phyloP scores from a whole-genome alignment of 2,888 invertebrate genomes.

The Helicoverpa assulta region DNA sequence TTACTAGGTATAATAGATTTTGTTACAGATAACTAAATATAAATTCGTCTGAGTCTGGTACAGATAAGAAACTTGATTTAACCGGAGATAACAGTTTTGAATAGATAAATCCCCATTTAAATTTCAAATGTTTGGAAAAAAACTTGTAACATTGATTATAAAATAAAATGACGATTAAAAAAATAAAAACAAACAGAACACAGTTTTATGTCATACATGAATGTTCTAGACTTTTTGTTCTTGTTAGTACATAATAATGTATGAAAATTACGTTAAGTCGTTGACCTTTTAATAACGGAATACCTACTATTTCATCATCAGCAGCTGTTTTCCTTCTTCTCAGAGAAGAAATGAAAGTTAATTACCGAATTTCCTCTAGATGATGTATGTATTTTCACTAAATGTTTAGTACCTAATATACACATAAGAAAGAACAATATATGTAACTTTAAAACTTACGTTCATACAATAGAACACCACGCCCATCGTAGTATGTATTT shows the following conservation, averaged over 20 bases:
- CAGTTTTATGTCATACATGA: neutral
- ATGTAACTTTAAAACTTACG: too few relatives aligned
- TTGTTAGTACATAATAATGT: neutral
- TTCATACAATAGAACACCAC: too few relatives aligned
- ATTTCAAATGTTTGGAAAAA: neutral
- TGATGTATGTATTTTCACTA: too few relatives aligned
- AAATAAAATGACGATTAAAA: neutral
- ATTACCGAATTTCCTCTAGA: too few relatives aligned
- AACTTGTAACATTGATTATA: neutral
- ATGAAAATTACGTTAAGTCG: neutral
- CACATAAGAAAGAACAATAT: too few relatives aligned
- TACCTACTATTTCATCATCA: too few relatives aligned
- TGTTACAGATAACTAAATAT: neutral
- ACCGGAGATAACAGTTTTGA: constrained; percentile 14
- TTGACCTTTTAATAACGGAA: neutral
- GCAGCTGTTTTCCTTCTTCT: too few relatives aligned
- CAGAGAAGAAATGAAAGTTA: too few relatives aligned
- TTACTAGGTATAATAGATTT: constrained; percentile 12
- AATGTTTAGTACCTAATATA: too few relatives aligned
- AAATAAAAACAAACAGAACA: neutral
- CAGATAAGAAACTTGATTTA: constrained; percentile 7
- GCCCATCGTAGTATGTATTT: too few relatives aligned
- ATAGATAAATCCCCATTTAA: constrained; percentile 15
- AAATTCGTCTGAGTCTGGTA: neutral
- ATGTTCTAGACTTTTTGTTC: neutral